Percentiles rank a stretch among this genome's conserved stretches.
These are phyloP conservation scores for Rhipidura dahli DNA, from an alignment of 2,113 vertebrate genomes.

Conservation along the genomic window DNA sequence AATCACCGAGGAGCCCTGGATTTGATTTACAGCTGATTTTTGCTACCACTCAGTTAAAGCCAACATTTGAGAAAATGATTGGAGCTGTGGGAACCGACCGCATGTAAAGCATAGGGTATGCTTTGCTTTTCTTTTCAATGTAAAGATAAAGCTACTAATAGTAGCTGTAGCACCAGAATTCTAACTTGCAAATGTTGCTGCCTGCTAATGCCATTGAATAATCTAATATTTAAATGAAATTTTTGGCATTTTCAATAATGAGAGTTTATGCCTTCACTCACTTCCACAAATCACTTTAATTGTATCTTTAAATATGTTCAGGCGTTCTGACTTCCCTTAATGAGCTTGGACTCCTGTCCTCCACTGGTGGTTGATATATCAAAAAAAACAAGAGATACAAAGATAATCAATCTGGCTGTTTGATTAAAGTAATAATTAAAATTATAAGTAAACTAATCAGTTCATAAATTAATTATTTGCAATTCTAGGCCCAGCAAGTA, in stretches of 20 bases:
- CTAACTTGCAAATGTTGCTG: background rate
- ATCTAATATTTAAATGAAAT: conserved; percentile 37
- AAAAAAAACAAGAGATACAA: background rate
- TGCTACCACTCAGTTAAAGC: conserved; percentile 1
- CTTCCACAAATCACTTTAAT: conserved; percentile 13
- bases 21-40: conserved; percentile 54
- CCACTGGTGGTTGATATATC: background rate
- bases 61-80: background rate
- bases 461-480: background rate
- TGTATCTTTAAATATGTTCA: conserved; percentile 28
- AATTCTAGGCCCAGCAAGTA: background rate
- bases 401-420: background rate
- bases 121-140: background rate
- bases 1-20: background rate
- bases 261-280: background rate
- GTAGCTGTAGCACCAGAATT: background rate
- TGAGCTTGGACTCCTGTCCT: background rate
- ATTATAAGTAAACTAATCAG: background rate
- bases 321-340: conserved; percentile 39
- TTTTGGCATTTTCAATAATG: conserved; percentile 38
- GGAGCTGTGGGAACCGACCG: background rate
- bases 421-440: conserved; percentile 20
- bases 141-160: background rate
- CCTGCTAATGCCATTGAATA: background rate
- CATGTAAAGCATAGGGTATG: background rate